phyloP scores from a whole-genome alignment of 2,888 invertebrate species.

The Protonemura montana region DNA sequence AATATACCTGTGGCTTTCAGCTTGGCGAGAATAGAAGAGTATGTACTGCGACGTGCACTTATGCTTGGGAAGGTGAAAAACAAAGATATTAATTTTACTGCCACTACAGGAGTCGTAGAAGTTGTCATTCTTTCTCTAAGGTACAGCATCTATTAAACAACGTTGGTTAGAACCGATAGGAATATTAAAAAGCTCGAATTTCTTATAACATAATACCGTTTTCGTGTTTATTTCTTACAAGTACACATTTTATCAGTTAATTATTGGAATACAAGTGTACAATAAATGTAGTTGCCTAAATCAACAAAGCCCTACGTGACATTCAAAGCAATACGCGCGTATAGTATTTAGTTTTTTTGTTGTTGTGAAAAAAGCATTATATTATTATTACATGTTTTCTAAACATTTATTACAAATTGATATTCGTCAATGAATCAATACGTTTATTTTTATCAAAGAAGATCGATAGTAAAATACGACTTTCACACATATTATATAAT shows the following conservation, averaged over 20 bases:
- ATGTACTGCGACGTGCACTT: background rate
- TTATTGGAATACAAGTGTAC: conserved; percentile 7
- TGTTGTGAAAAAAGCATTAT: background rate
- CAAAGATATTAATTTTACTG: no score
- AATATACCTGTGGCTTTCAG: background rate
- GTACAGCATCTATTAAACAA: no score
- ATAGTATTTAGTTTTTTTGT: background rate
- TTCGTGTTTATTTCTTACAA: background rate
- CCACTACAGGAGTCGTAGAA: no score
- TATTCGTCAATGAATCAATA: background rate
- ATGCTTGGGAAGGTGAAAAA: no score
- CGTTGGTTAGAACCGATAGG: no score
- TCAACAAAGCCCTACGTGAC: background rate
- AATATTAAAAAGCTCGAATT: background rate
- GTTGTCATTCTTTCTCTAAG: no score
- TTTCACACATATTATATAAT: background rate
- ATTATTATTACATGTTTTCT: background rate
- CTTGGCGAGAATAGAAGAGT: background rate
- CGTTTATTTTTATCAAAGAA: background rate
- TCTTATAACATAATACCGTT: background rate
- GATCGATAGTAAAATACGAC: conserved; percentile 12
- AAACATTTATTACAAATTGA: conserved; percentile 5
- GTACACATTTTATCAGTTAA: conserved; percentile 12
- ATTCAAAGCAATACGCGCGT: background rate
- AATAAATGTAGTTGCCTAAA: background rate